phyloP scores from a whole-genome alignment of 1,140 invertebrate species.

The Battus philenor region DNA sequence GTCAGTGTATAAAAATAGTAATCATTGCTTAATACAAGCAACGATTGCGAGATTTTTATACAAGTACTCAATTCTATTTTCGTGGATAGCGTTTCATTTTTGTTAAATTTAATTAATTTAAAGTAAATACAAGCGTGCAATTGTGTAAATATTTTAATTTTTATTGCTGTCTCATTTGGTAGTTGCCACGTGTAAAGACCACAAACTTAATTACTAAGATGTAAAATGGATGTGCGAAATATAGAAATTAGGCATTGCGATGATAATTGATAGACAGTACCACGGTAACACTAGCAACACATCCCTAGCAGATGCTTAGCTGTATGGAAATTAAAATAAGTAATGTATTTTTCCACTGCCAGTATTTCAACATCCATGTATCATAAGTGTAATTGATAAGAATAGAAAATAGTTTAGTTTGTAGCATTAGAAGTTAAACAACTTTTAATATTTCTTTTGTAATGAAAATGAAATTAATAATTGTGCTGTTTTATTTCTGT shows the following conservation, averaged over 20 bases:
- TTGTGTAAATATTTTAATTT: no score
- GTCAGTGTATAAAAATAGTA: constrained; percentile 22
- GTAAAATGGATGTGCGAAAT: no score
- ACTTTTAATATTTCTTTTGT: constrained; percentile 77
- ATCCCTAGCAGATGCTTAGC: constrained; percentile 17
- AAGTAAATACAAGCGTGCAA: no score
- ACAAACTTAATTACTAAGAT: no score
- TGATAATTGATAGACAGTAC: not conserved
- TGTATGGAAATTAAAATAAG: constrained; percentile 39
- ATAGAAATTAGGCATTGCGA: no score
- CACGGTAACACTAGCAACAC: not conserved
- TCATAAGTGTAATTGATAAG: constrained; percentile 47
- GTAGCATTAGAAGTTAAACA: constrained; percentile 65
- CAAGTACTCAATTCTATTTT: no score
- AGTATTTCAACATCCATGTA: constrained; percentile 74
- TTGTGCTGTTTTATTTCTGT: constrained; percentile 20
- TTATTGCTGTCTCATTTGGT: no score
- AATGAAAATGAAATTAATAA: constrained; percentile 63
- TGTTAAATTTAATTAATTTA: no score
- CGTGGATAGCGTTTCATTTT: no score
- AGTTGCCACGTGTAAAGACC: no score
- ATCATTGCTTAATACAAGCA: no score
- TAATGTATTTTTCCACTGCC: constrained; percentile 76
- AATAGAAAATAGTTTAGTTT: constrained; percentile 47
- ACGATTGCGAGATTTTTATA: no score